Evolutionary conservation across 2,888 invertebrate species (phyloP).

Genomic region (Folsomia manolachei): DNA sequence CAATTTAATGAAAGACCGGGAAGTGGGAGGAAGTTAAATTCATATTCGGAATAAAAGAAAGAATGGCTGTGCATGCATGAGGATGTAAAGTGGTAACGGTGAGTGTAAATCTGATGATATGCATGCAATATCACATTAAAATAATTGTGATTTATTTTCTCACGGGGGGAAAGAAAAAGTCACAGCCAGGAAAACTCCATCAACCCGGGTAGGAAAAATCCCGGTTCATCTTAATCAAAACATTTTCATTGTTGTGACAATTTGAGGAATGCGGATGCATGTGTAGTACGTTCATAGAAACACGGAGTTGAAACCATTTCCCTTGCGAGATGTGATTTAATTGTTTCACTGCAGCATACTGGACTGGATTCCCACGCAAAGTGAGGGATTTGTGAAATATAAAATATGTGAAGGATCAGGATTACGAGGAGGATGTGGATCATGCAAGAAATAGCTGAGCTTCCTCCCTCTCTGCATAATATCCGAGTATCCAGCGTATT

Average conservation of each 20-base stretch:
- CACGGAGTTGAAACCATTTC: too few relatives aligned
- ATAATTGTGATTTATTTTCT: slow-evolving; percentile 32
- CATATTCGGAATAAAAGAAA: not conserved
- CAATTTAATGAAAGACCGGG: not conserved
- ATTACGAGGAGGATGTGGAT: too few relatives aligned
- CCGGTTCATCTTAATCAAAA: slow-evolving; percentile 14
- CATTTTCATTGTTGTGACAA: slow-evolving; percentile 3
- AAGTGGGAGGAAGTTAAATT: not conserved
- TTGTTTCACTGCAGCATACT: not conserved
- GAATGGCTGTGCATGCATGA: too few relatives aligned
- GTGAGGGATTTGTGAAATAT: not conserved
- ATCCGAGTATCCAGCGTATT: too few relatives aligned
- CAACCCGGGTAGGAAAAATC: too few relatives aligned
- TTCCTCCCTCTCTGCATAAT: too few relatives aligned
- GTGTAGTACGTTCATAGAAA: not conserved
- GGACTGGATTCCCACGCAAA: not conserved
- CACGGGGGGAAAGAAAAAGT: slow-evolving; percentile 31
- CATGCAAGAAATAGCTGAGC: not conserved
- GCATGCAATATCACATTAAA: slow-evolving; percentile 12
- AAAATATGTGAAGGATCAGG: slow-evolving; percentile 6
- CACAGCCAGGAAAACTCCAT: too few relatives aligned
- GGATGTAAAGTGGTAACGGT: not conserved
- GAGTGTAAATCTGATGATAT: not conserved
- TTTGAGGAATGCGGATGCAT: slow-evolving; percentile 19
- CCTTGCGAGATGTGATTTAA: not conserved